phyloP scores from a whole-genome alignment of 2,888 invertebrate genomes.

The Drosophila birchii region DNA sequence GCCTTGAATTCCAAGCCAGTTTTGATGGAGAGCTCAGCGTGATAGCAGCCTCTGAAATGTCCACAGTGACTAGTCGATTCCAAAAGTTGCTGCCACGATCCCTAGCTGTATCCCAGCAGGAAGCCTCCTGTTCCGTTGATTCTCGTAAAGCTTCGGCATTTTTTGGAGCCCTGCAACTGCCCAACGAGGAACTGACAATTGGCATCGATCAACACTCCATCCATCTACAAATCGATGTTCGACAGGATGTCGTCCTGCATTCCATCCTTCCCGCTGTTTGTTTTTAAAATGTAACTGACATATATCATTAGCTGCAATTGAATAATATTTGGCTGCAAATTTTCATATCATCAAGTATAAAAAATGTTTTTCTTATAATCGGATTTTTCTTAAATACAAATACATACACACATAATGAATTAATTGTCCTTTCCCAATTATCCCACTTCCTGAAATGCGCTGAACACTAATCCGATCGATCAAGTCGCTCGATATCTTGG shows the following conservation, averaged over 20 bases:
- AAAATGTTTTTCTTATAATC: not conserved
- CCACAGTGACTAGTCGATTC: conserved; percentile 92
- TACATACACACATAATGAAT: too few species aligned
- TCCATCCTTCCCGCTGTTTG: conserved; percentile 91
- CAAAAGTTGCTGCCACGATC: conserved; percentile 86
- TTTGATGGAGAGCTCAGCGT: conserved; percentile 89
- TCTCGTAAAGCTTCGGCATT: conserved; percentile 92
- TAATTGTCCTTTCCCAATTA: too few species aligned
- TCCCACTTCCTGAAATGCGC: too few species aligned
- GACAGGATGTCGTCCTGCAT: conserved; percentile 91
- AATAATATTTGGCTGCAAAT: not conserved
- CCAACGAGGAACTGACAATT: conserved; percentile 90
- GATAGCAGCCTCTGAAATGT: conserved; percentile 92
- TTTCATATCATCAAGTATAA: not conserved
- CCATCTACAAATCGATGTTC: conserved; percentile 90
- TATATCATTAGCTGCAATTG: not conserved
- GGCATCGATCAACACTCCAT: conserved; percentile 91
- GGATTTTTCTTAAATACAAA: too few species aligned
- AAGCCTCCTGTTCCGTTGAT: conserved; percentile 88
- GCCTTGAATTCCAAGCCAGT: conserved; percentile 90
- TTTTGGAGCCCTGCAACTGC: conserved; percentile 91
- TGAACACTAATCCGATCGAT: too few species aligned
- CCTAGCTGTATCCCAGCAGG: conserved; percentile 73
- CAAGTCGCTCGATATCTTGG: too few species aligned
- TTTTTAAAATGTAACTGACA: conserved; percentile 46